phyloP scores from a whole-genome alignment of 1,140 invertebrate species.

The Brachionus calyciflorus region DNA sequence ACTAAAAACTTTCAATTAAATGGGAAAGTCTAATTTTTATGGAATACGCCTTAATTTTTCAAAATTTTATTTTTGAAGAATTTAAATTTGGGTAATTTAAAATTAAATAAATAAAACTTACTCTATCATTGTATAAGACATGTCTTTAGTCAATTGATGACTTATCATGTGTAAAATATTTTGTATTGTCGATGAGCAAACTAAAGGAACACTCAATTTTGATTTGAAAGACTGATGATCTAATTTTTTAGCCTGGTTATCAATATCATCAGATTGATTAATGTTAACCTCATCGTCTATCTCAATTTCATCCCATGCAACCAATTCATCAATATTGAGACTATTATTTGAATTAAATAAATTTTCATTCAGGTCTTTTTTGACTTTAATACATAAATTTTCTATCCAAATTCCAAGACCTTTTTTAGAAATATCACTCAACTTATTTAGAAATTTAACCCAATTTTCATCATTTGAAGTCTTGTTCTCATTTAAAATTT shows the following conservation, averaged over 20 bases:
- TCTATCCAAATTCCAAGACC: conserved; percentile 24
- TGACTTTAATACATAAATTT: not conserved
- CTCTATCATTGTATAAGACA: conserved; percentile 37
- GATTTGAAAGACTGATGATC: not conserved
- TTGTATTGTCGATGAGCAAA: conserved; percentile 32
- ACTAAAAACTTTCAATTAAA: too few species aligned
- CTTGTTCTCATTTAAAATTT: not conserved
- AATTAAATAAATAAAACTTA: too few species aligned
- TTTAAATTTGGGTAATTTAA: too few species aligned
- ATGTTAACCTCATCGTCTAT: conserved; percentile 35
- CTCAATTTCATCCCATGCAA: conserved; percentile 44
- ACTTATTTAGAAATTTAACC: conserved; percentile 8
- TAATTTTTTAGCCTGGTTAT: not conserved
- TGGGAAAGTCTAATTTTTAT: too few species aligned
- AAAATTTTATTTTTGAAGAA: too few species aligned
- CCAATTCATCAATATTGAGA: not conserved
- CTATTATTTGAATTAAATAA: not conserved
- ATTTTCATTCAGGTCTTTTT: not conserved
- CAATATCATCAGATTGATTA: not conserved
- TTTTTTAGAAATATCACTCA: not conserved
- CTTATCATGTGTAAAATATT: not conserved
- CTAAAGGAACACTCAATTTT: conserved; percentile 22
- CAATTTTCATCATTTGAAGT: conserved; percentile 27
- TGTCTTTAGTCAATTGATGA: conserved; percentile 24
- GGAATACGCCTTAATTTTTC: too few species aligned